Percentiles rank a stretch among this genome's conserved stretches.
phyloP scores from a whole-genome alignment of 2,888 invertebrate species.

The Dynastes hyllus region DNA sequence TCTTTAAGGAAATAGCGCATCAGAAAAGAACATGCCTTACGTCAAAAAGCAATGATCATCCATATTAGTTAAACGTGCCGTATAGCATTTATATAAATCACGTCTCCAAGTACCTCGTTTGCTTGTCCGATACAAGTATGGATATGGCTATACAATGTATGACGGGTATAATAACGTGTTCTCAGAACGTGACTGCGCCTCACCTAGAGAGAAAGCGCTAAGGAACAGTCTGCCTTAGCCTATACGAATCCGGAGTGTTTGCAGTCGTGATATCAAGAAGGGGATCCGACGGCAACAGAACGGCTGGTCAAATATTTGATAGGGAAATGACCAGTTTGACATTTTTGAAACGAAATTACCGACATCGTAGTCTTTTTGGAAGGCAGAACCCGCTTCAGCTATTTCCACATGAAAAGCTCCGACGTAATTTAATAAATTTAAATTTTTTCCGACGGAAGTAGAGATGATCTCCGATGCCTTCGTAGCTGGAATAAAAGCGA shows the following conservation, averaged over 20 bases:
- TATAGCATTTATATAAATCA: slow-evolving; percentile 39
- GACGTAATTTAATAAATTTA: slow-evolving; percentile 45
- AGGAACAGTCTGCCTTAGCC: slow-evolving; percentile 24
- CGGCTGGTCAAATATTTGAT: slow-evolving; percentile 56
- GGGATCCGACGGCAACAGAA: slow-evolving; percentile 51
- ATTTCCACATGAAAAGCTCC: slow-evolving; percentile 47
- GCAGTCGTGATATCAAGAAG: slow-evolving; percentile 43
- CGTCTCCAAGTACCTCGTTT: slow-evolving; percentile 38
- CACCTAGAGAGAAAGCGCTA: background rate
- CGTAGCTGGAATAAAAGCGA: background rate
- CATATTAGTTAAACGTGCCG: slow-evolving; percentile 38
- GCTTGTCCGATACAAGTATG: slow-evolving; percentile 40
- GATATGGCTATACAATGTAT: slow-evolving; percentile 42
- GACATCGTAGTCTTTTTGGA: slow-evolving; percentile 1
- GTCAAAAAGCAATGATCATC: background rate
- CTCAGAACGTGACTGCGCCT: slow-evolving; percentile 44
- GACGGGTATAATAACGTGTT: slow-evolving; percentile 39
- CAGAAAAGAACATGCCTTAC: too few species aligned
- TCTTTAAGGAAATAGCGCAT: too few species aligned
- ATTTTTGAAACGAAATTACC: slow-evolving; percentile 49
- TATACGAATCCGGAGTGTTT: slow-evolving; percentile 34
- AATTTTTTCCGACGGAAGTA: slow-evolving; percentile 36
- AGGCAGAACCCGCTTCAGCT: slow-evolving; percentile 2
- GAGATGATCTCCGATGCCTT: slow-evolving; percentile 4
- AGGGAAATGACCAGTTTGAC: slow-evolving; percentile 52